Conservation (phyloP, 2,797 vertebrate species). For the Macropus fuliginosus region DNA sequence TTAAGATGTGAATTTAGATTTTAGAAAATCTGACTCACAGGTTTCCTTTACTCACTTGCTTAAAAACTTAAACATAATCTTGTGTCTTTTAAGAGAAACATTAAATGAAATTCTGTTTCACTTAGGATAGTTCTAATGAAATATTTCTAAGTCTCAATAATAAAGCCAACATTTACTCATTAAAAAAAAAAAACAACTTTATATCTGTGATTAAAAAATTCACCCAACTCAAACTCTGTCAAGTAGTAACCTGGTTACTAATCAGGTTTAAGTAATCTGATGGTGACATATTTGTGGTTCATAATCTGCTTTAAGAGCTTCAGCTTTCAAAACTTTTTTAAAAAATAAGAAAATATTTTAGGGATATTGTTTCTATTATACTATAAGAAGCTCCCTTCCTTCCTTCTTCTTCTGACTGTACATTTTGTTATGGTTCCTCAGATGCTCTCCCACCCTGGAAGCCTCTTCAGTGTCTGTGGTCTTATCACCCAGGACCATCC, state of each 20-base stretch:
- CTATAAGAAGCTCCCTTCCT: neutral
- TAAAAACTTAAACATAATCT: constrained; percentile 6
- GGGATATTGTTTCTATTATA: neutral
- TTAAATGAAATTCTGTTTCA: neutral
- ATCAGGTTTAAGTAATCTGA: neutral
- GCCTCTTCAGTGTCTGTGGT: neutral
- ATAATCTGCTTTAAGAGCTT: neutral
- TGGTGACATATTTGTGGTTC: constrained; percentile 16
- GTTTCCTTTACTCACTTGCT: neutral
- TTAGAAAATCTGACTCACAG: neutral
- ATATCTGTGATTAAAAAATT: constrained; percentile 5
- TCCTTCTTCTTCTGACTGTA: neutral
- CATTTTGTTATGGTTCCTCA: neutral
- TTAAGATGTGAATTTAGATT: constrained; percentile 13
- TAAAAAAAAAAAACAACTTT: too few relatives aligned
- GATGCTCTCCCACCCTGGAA: neutral
- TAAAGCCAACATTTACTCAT: neutral
- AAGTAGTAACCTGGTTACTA: constrained; percentile 3
- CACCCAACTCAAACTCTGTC: constrained; percentile 47
- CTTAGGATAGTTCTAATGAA: neutral
- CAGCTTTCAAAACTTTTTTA: constrained; percentile 10
- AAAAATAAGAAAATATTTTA: neutral
- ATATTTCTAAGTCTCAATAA: neutral
- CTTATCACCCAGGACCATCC: neutral
- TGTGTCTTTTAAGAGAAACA: neutral